Evolutionary conservation across 2,888 invertebrate species (phyloP), one percentile per base, ranked within the genome.

Genomic region (Chesias legatella): DNA sequence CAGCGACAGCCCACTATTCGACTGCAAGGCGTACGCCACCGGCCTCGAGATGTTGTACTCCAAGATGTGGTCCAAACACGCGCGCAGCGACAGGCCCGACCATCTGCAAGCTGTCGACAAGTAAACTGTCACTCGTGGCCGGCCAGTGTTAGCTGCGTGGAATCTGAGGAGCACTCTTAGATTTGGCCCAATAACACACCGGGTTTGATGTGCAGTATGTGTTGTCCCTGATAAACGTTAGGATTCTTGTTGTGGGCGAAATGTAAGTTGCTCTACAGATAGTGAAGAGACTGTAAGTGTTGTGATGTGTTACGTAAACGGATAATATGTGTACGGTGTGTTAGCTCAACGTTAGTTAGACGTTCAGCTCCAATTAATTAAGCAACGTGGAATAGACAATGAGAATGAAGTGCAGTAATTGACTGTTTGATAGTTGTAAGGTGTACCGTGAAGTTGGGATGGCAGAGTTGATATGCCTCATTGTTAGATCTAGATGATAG

Each of bases 21-120:
- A 97, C 88, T 97, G 98, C 79, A 93, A 94, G 77, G 94, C 94
- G 63, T 99, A 99, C 81, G 97, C 98, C 33, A 90, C 91, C 51
- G 97, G 98, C 43, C 90, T 99, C 79, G 99, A 99, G 82, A 90
- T 93, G 88, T 85, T 99, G 8, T 98, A 96, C 86, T 85, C 86
- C 53, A 92, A 92, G 65, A 99, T 99, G 97, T 99, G 98, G 98
- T 91, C 93, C 30, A 90, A 92, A 58, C 92, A 93, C 74, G 90
- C 93, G 6, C 89, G 91, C 10, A 95, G 94, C n/a, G 92, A 95
- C 51, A 91, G 93, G 45, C 93, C 96, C 2, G 95, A 96, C 79
- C 98, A 98, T 76, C 90, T 98, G 48, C 79, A 79, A 51, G 84
- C 86, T 2, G 32, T 67, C 11, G 85, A 85, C 52, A 77, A 82